A percentile compares a stretch with the other conserved stretches of the same genome.
These are phyloP conservation scores for Aphidius ervi DNA, from an alignment of 1,140 invertebrate species.

Conservation along the genomic window DNA sequence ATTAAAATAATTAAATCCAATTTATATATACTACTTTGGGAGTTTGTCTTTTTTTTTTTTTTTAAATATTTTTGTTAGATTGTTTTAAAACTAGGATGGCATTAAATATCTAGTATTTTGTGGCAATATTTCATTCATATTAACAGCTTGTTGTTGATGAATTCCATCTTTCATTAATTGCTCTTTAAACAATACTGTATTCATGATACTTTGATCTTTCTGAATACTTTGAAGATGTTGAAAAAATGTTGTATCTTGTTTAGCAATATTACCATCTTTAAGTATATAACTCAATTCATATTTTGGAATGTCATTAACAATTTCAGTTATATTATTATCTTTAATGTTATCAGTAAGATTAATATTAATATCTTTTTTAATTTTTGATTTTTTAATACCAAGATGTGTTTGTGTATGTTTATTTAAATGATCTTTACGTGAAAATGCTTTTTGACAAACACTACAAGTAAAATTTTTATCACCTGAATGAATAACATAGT, in stretches of 20 bases:
- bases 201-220: constrained; percentile 43
- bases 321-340: constrained; percentile 7
- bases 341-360: constrained; percentile 19
- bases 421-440: constrained; percentile 70
- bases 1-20: too few relatives aligned
- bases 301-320: constrained; percentile 29
- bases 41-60: too few relatives aligned
- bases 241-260: constrained; percentile 41
- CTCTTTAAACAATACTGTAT: constrained; percentile 45
- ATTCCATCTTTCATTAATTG: constrained; percentile 41
- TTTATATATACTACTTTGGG: too few relatives aligned
- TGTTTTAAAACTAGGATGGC: constrained; percentile 40
- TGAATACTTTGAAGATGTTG: constrained; percentile 48
- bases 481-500: constrained; percentile 54
- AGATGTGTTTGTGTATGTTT: constrained; percentile 61
- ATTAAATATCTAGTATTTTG: constrained; percentile 51
- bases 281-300: constrained; percentile 41
- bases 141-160: constrained; percentile 44
- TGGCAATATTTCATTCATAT: constrained; percentile 50
- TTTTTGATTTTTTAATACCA: constrained; percentile 40
- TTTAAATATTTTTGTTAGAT: background rate
- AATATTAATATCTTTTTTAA: constrained; percentile 39
- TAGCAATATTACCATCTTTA: constrained; percentile 40
- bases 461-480: constrained; percentile 68
- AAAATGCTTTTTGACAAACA: constrained; percentile 72